Evolutionary conservation across 1,140 invertebrate species (phyloP).

Genomic region (Teleogryllus occipitalis): DNA sequence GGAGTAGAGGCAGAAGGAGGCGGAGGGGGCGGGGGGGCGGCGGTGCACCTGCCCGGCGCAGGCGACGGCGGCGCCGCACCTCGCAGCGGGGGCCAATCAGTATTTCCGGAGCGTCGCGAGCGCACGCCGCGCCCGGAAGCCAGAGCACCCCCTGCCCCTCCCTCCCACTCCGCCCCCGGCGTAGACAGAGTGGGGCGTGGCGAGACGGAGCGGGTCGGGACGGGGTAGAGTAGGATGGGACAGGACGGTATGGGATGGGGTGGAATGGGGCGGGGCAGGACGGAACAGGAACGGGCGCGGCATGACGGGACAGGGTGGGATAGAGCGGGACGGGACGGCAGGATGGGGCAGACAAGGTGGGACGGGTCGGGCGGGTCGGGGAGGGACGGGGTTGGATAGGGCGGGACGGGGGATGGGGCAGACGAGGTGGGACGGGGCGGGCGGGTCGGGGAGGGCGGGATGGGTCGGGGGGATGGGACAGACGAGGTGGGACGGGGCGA

Average conservation of each 20-base stretch:
- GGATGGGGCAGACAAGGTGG: slow-evolving; percentile 7
- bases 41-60: background rate
- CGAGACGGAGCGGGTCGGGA: background rate
- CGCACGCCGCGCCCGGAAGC: too few relatives aligned
- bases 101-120: too few relatives aligned
- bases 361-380: background rate
- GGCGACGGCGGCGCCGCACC: background rate
- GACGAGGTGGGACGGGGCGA: background rate
- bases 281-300: background rate
- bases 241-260: background rate
- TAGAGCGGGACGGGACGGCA: background rate
- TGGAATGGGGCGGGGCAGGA: background rate
- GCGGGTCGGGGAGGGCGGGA: background rate
- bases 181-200: background rate
- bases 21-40: background rate
- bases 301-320: background rate
- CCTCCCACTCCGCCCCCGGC: too few relatives aligned
- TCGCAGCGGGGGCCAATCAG: background rate
- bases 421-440: background rate
- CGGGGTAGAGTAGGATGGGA: background rate
- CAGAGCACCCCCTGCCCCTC: too few relatives aligned
- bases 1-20: background rate
- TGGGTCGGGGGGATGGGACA: background rate
- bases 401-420: background rate
- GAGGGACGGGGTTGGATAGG: background rate